Evolutionary conservation across 2,888 invertebrate genomes (phyloP).

Genomic region (Dicyrtomina minuta): DNA sequence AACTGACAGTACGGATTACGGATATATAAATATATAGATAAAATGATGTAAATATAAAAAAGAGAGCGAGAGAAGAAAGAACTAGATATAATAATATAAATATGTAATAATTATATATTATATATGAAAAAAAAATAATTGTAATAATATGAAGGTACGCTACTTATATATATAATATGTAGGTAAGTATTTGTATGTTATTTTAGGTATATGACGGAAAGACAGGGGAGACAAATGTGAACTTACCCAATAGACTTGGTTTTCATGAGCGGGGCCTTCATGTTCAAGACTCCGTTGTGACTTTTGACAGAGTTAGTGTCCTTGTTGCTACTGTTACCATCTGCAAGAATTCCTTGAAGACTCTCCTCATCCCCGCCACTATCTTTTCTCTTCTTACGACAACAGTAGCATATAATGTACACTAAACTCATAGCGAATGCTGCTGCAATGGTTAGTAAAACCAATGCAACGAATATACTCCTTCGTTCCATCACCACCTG

Average conservation of each 20-base stretch:
- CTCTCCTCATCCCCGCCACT: slow-evolving; percentile 52
- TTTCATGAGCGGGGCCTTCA: slow-evolving; percentile 52
- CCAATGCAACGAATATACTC: slow-evolving; percentile 43
- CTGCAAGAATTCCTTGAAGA: slow-evolving; percentile 53
- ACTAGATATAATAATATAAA: no score
- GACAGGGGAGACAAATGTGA: no score
- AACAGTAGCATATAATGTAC: slow-evolving; percentile 52
- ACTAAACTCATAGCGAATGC: slow-evolving; percentile 47
- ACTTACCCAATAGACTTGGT: slow-evolving; percentile 50
- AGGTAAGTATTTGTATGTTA: no score
- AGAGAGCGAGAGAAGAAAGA: no score
- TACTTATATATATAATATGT: no score
- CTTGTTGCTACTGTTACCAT: slow-evolving; percentile 51
- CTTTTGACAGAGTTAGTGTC: slow-evolving; percentile 52
- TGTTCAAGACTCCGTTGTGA: slow-evolving; percentile 52
- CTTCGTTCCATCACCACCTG: slow-evolving; percentile 46
- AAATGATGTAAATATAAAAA: no score
- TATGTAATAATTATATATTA: no score
- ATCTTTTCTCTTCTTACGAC: slow-evolving; percentile 51
- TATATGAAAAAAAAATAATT: no score
- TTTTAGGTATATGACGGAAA: no score
- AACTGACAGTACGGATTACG: no score
- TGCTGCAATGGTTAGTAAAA: slow-evolving; percentile 43
- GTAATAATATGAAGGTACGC: no score
- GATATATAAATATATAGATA: no score